phyloP scores from a whole-genome alignment of 2,113 vertebrate species.

The Tragulus kanchil region DNA sequence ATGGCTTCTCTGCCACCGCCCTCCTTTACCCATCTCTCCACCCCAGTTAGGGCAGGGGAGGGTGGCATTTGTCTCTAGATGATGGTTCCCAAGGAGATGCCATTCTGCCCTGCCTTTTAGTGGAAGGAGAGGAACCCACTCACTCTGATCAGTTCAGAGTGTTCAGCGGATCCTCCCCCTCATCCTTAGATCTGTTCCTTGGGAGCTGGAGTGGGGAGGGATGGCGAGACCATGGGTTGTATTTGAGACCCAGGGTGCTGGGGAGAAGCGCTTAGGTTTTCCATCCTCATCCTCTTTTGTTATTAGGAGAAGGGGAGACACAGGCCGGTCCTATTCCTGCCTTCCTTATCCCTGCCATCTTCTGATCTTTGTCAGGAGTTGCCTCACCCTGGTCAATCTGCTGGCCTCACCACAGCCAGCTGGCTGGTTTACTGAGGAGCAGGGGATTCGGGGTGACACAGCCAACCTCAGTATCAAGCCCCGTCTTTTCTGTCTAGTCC shows the following conservation, averaged over 20 bases:
- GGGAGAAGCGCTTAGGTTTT: slow-evolving; percentile 46
- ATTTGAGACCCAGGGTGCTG: slow-evolving; percentile 4
- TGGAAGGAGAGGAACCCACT: slow-evolving; percentile 70
- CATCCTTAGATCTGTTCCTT: slow-evolving; percentile 38
- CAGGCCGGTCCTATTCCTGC: background rate
- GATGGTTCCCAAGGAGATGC: slow-evolving; percentile 63
- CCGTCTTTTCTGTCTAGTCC: background rate
- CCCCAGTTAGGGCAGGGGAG: background rate
- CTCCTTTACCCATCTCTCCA: slow-evolving; percentile 34
- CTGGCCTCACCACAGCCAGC: slow-evolving; percentile 26
- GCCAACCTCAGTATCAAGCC: background rate
- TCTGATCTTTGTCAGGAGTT: slow-evolving; percentile 43
- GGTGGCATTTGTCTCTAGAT: slow-evolving; percentile 63
- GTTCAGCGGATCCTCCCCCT: slow-evolving; percentile 45
- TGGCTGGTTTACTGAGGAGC: background rate
- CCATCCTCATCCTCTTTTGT: slow-evolving; percentile 16
- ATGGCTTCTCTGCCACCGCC: slow-evolving; percentile 7
- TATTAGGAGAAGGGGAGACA: slow-evolving; percentile 34
- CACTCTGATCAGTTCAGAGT: slow-evolving; percentile 37
- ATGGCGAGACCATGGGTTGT: background rate
- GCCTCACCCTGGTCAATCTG: slow-evolving; percentile 11
- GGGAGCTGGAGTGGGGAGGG: background rate
- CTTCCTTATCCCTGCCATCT: background rate
- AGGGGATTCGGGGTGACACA: background rate
- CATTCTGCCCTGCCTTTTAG: slow-evolving; percentile 47